Percentiles rank a stretch among this genome's conserved stretches.
Evolutionary conservation across 2,888 invertebrate genomes (phyloP).

Genomic region (Junonia oenone): DNA sequence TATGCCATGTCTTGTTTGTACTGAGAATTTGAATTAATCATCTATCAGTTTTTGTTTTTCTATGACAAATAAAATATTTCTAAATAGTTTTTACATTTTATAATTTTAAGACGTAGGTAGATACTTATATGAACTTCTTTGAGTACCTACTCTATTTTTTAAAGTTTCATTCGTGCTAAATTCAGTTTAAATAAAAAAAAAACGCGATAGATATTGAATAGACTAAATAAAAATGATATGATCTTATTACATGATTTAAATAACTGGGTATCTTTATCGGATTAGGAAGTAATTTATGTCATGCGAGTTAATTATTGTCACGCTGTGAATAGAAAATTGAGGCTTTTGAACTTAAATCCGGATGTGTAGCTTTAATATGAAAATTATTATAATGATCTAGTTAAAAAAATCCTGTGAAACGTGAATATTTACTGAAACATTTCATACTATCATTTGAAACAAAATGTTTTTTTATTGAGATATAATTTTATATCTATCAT

Average conservation of each 20-base stretch:
- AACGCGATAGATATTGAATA: neutral
- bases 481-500: too few species aligned
- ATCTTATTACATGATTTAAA: neutral
- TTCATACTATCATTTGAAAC: too few species aligned
- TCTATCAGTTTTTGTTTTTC: neutral
- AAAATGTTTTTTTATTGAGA: too few species aligned
- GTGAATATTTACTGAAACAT: neutral
- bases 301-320: slow-evolving; percentile 27
- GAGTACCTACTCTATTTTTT: neutral
- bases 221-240: neutral
- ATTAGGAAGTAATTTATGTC: slow-evolving; percentile 65
- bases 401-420: neutral
- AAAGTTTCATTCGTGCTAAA: neutral
- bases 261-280: slow-evolving; percentile 42
- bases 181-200: neutral
- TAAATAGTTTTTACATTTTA: too few species aligned
- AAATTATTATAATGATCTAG: neutral
- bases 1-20: neutral
- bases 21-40: neutral
- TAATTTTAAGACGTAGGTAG: too few species aligned
- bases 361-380: slow-evolving; percentile 21
- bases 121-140: neutral
- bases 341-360: slow-evolving; percentile 28
- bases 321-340: slow-evolving; percentile 25
- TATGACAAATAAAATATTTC: too few species aligned